These are phyloP conservation scores for Microplitis mediator DNA, from an alignment of 1,140 invertebrate genomes.

Conservation along the genomic window DNA sequence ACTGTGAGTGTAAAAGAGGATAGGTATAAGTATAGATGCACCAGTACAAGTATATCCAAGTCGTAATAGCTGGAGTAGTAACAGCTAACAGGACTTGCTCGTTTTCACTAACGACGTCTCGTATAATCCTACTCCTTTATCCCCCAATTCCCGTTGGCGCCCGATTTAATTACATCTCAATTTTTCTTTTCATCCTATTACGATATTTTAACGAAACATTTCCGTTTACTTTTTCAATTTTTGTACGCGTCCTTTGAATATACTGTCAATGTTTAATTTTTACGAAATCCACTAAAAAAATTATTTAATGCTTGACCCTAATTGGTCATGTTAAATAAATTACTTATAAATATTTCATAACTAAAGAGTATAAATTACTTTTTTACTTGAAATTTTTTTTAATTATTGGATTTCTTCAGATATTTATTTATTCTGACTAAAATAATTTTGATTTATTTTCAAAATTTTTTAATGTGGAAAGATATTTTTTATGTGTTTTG, in stretches of 20 bases:
- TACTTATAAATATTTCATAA: no score
- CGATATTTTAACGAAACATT: background rate
- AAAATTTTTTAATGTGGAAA: no score
- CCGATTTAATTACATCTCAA: background rate
- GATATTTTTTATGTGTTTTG: no score
- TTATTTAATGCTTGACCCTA: no score
- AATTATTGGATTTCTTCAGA: no score
- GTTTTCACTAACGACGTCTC: background rate
- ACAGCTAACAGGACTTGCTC: background rate
- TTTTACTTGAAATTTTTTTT: no score
- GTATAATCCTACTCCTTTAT: background rate
- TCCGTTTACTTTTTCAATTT: background rate
- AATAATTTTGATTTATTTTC: no score
- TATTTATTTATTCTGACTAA: no score
- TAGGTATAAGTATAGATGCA: background rate
- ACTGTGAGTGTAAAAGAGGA: no score
- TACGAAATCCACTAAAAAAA: background rate
- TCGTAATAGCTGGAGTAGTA: background rate
- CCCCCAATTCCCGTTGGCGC: background rate
- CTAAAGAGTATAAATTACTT: no score
- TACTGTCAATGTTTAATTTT: background rate
- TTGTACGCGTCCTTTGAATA: background rate
- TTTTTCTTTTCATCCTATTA: background rate
- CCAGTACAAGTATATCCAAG: background rate
- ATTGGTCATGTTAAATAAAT: no score